Evolutionary conservation across 2,113 vertebrate species (phyloP), one percentile per base, ranked within the genome.

Genomic region (Rhinogobius similis): DNA sequence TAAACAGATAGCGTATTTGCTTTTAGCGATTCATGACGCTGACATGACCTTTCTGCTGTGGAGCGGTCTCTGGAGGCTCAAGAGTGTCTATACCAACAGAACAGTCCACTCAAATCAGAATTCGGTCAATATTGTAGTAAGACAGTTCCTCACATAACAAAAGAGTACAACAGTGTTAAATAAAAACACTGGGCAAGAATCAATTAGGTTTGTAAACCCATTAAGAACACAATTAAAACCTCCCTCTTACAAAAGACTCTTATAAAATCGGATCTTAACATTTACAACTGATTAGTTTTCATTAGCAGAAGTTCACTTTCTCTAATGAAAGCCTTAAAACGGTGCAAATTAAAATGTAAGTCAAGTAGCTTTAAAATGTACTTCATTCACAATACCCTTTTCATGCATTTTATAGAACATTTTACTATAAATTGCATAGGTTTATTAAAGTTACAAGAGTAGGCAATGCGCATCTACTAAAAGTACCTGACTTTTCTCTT

Each of bases 21-120:
- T 61, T 59, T 77, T 84, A 84, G 82, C 59, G 50, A 53, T 73
- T 75, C 68, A 56, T 75, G 76, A 75, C 67, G 72, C 21, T 74
- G 58, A 76, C 72, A 63, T 73, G 68, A 29, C 63, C 65, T 71
- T 61, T 75, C 44, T 36, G 21, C 41, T 59, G 50, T 58, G 72
- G 73, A 50, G 70, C 77, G 79, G 44, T 18, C 53, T 68, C 61
- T 16, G 13, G 27, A 66, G 48, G 55, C 27, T 48, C 53, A 59
- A 74, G 46, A 38, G 41, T 52, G 52, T 20, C 62, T 21, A 36
- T 6, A 16, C 43, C 24, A 52, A 32, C 14, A 59, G 72, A 10
- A 29, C 4, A 2, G 29, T 61, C 20, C 58, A 61, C 44, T 4
- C 14, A 61, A 38, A 73, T 72, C 32, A 70, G 58, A 65, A 68